A percentile compares a stretch with the other conserved stretches of the same genome.
phyloP scores from a whole-genome alignment of 2,888 invertebrate species.

The Eudemis profundana region DNA sequence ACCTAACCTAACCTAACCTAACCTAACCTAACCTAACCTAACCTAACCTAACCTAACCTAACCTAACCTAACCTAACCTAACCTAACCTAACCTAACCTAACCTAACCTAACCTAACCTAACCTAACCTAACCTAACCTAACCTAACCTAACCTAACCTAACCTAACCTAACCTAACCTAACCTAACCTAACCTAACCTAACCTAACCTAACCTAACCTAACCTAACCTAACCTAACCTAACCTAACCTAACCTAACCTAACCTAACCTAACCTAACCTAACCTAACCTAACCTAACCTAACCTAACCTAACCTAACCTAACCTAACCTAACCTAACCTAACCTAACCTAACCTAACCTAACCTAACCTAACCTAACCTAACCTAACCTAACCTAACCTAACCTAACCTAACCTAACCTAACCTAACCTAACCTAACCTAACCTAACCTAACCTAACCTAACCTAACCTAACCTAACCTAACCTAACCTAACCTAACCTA shows the following conservation, averaged over 20 bases:
- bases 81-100: conserved; percentile 14
- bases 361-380: conserved; percentile 24
- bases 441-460: conserved; percentile 14
- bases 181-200: too few relatives aligned
- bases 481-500: too few relatives aligned
- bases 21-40: conserved; percentile 14
- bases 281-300: too few relatives aligned
- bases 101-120: conserved; percentile 13
- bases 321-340: conserved; percentile 14
- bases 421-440: conserved; percentile 14
- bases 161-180: too few relatives aligned
- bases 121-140: conserved; percentile 11
- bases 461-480: too few relatives aligned
- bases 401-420: conserved; percentile 14
- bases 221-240: too few relatives aligned
- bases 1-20: conserved; percentile 14
- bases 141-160: too few relatives aligned
- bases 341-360: conserved; percentile 15
- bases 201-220: too few relatives aligned
- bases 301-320: too few relatives aligned
- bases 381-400: conserved; percentile 31
- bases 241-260: too few relatives aligned
- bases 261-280: too few relatives aligned
- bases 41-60: conserved; percentile 12
- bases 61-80: conserved; percentile 14